phyloP scores from a whole-genome alignment of 2,113 vertebrate genomes.

The Bungarus multicinctus region DNA sequence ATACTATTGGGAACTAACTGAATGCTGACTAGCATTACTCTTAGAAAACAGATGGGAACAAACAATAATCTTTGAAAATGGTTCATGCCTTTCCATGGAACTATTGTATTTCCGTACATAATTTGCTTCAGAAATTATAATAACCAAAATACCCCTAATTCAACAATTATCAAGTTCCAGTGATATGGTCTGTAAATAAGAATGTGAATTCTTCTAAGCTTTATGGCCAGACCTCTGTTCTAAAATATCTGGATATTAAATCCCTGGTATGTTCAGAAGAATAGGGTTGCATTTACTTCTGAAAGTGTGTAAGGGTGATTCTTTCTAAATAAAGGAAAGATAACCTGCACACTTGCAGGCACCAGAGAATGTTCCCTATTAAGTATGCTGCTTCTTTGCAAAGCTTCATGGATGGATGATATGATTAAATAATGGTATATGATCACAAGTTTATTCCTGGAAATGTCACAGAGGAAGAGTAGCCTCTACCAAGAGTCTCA shows the following conservation, averaged over 20 bases:
- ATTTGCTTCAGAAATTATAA: neutral
- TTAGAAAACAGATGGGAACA: neutral
- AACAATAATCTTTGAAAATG: neutral
- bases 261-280: neutral
- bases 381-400: neutral
- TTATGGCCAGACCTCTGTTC: neutral
- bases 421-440: neutral
- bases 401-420: neutral
- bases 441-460: neutral
- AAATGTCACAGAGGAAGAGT: neutral
- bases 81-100: neutral
- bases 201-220: neutral
- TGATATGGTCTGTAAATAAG: neutral
- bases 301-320: neutral
- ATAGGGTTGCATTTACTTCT: neutral
- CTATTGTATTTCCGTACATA: neutral
- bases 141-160: neutral
- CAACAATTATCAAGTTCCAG: neutral
- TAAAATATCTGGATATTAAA: neutral
- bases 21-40: neutral
- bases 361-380: neutral
- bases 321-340: neutral
- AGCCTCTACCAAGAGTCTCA: neutral
- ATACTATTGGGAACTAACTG: neutral
- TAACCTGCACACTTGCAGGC: neutral